Base-by-base conservation (phyloP, 1,140 invertebrate species). In the Formica exsecta region DNA sequence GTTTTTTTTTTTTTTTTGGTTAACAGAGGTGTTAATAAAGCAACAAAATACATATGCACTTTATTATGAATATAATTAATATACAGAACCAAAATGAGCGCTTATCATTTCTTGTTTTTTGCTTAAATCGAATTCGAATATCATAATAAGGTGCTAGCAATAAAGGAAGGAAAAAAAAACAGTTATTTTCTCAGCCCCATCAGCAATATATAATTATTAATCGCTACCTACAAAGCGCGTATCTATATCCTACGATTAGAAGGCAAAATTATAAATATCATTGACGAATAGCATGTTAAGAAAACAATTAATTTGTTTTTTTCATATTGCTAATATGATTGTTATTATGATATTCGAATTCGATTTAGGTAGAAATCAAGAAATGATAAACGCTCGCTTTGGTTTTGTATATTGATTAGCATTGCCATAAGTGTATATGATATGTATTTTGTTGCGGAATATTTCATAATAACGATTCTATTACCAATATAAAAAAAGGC, bases 21-120 rank as follows among this genome's bases (percentile, higher is more conserved):
- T 32, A 64, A 64, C 62, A n/a, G 19, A 36, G 62, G 1, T 64
- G 8, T n/a, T 19, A 51, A 64, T 16, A 64, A 8, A 36, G 16
- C 19, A 64, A 36, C 5, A 36, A 64, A 36, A 9, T 64, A 32
- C 3, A 62, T 25, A 29, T 8, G n/a, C 5, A 51, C 51, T n/a
- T 32, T 32, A 51, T 66, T 32, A 36, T 8, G 16, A n/a, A 32
- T n/a, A 51, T 32, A 71, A 51, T 51, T 41, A 66, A 71, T 71
- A 51, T 32, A 32, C 8, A 54, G 36, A 65, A 38, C 29, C 8
- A 71, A 51, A 25, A 0, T 9, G 7, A 71, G 25, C 16, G 48
- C 13, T 51, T 16, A 19, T 48, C 13, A 48, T 48, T 48, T 48
- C 44, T 44, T 48, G 11, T 5, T 51, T 51, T 3, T 19, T 51